Conservation (phyloP, 2,797 vertebrate species). For the Acridotheres tristis region DNA sequence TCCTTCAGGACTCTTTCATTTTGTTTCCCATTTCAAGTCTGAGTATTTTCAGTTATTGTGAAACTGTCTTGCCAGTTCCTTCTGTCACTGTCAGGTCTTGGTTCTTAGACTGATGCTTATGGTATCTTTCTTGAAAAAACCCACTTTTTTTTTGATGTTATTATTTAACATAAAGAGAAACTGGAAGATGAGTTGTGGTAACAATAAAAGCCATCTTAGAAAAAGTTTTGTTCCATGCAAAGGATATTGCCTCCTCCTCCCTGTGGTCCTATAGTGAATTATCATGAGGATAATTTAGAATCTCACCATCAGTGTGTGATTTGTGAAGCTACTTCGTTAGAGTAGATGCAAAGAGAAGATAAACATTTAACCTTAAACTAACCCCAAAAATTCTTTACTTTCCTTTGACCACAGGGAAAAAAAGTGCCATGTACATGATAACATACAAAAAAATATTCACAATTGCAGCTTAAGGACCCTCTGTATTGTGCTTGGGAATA, state of each 20-base stretch:
- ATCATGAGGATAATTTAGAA: constrained; percentile 46
- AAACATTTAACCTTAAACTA: constrained; percentile 46
- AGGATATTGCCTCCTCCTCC: not conserved
- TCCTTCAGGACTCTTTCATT: constrained; percentile 24
- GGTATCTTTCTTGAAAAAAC: not conserved
- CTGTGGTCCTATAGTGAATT: not conserved
- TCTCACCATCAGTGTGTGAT: constrained; percentile 40
- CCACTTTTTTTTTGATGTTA: not conserved
- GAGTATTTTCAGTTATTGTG: constrained; percentile 24
- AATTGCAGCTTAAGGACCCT: constrained; percentile 19
- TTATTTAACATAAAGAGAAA: constrained; percentile 26
- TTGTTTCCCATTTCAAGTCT: constrained; percentile 25
- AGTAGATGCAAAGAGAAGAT: constrained; percentile 45
- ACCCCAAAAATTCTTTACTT: constrained; percentile 36
- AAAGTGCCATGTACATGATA: not conserved
- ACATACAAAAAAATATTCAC: constrained; percentile 50
- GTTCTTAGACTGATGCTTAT: not conserved
- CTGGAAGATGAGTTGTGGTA: not conserved
- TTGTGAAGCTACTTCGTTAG: constrained; percentile 52
- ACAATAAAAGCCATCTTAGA: not conserved
- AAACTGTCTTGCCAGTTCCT: not conserved
- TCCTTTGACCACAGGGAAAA: constrained; percentile 13
- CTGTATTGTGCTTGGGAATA: not conserved
- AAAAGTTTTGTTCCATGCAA: not conserved
- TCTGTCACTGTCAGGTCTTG: not conserved